These are phyloP conservation scores for Calephelis nemesis DNA, from an alignment of 1,140 invertebrate genomes.

Conservation along the genomic window DNA sequence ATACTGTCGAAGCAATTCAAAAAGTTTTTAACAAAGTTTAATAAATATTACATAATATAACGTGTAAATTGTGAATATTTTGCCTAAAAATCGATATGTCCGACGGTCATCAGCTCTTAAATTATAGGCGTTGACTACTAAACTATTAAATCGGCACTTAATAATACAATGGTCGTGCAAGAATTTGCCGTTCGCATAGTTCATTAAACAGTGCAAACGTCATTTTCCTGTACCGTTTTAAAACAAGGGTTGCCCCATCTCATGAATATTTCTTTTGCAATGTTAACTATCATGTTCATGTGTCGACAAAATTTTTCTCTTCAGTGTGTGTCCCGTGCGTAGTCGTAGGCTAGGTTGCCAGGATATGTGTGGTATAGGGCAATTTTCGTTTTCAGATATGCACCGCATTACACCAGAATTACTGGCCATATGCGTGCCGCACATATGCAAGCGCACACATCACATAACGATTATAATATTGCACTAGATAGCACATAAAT, in stretches of 20 bases:
- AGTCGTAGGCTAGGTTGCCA: slow-evolving; percentile 62
- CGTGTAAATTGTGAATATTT: too few relatives aligned
- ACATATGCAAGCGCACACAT: slow-evolving; percentile 79
- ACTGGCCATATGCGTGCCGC: slow-evolving; percentile 78
- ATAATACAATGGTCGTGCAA: slow-evolving; percentile 11
- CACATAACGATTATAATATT: slow-evolving; percentile 74
- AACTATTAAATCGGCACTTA: slow-evolving; percentile 16
- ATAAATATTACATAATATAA: too few relatives aligned
- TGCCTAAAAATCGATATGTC: not conserved
- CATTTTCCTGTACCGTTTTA: slow-evolving; percentile 48
- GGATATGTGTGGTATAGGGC: slow-evolving; percentile 78
- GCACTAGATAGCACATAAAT: slow-evolving; percentile 78
- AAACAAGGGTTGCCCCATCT: slow-evolving; percentile 79
- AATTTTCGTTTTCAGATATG: slow-evolving; percentile 79
- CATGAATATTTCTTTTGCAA: slow-evolving; percentile 73
- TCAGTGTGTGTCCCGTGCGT: slow-evolving; percentile 68
- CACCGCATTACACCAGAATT: slow-evolving; percentile 79
- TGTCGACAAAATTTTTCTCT: slow-evolving; percentile 73
- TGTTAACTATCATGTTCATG: slow-evolving; percentile 77
- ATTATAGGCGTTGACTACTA: slow-evolving; percentile 17
- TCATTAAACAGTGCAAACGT: slow-evolving; percentile 29
- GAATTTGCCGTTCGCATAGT: slow-evolving; percentile 21
- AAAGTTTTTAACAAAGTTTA: too few relatives aligned
- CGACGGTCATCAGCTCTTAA: slow-evolving; percentile 17
- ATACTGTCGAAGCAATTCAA: too few relatives aligned